Evolutionary conservation across 30 jellyfish, hydroid and myxozoan genomes (phyloP).

Genomic region (Aurelia coerulea): DNA sequence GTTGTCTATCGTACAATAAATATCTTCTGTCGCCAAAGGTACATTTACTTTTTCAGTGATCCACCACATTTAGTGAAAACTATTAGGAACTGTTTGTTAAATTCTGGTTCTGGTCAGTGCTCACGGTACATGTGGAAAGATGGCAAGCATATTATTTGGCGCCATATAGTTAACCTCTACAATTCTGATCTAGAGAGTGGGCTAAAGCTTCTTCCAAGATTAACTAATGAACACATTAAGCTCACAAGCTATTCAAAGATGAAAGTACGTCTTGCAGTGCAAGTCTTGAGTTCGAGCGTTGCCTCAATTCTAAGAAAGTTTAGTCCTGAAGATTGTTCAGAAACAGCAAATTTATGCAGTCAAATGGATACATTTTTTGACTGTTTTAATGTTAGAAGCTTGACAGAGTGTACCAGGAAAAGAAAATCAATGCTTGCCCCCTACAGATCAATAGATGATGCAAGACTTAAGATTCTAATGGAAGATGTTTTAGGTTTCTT

Average conservation of each 20-base stretch:
- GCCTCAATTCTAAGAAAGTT: slow-evolving; percentile 33
- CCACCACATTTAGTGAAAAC: slow-evolving; percentile 41
- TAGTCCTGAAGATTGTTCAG: not conserved
- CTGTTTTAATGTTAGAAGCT: no score
- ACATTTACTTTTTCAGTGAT: slow-evolving; percentile 28
- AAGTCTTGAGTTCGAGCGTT: slow-evolving; percentile 12
- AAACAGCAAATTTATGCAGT: slow-evolving; percentile 4
- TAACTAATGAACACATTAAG: slow-evolving; percentile 6
- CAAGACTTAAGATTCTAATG: no score
- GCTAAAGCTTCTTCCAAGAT: slow-evolving; percentile 19
- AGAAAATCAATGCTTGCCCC: no score
- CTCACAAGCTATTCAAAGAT: slow-evolving; percentile 5
- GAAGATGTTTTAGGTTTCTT: no score
- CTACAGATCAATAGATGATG: no score
- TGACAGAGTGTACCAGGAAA: no score
- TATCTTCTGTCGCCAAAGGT: slow-evolving; percentile 1
- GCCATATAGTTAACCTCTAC: slow-evolving; percentile 11
- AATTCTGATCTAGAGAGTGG: slow-evolving; percentile 27
- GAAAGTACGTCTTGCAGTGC: slow-evolving; percentile 40
- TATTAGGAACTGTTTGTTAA: slow-evolving; percentile 13
- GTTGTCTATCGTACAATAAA: slow-evolving; percentile 20
- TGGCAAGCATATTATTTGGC: slow-evolving; percentile 33
- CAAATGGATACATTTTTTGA: not conserved
- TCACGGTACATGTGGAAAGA: slow-evolving; percentile 27
- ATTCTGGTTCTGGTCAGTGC: slow-evolving; percentile 4